phyloP scores from a whole-genome alignment of 2,888 invertebrate genomes.

The Deilephila elpenor region DNA sequence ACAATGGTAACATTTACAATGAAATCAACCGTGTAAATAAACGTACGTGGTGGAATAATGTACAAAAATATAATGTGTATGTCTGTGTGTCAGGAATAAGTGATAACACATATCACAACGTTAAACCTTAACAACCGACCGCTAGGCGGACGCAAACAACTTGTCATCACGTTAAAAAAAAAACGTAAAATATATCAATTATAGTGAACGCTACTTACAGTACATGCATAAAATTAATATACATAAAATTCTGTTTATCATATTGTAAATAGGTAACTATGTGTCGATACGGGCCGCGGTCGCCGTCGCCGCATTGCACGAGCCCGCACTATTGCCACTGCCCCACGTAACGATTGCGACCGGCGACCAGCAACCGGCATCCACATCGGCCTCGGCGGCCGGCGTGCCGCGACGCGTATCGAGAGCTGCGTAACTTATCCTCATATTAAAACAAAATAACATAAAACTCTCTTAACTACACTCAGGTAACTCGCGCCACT shows the following conservation, averaged over 20 bases:
- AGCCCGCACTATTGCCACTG: not conserved
- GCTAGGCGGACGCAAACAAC: constrained; percentile 63
- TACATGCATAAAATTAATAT: constrained; percentile 69
- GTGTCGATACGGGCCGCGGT: constrained; percentile 57
- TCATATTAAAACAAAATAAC: constrained; percentile 62
- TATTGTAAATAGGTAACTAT: constrained; percentile 73
- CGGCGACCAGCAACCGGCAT: not conserved
- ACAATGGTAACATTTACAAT: constrained; percentile 83
- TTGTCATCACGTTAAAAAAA: constrained; percentile 64
- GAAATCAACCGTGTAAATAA: constrained; percentile 69
- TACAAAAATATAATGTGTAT: constrained; percentile 76
- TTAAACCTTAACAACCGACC: constrained; percentile 60
- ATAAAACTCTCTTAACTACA: constrained; percentile 61
- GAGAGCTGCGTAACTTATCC: constrained; percentile 64
- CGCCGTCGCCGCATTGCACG: constrained; percentile 15
- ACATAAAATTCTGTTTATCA: constrained; percentile 57
- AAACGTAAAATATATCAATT: constrained; percentile 47
- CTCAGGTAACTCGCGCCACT: constrained; percentile 71
- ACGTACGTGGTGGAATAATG: constrained; percentile 68
- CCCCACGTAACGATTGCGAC: not conserved
- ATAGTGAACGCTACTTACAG: constrained; percentile 63
- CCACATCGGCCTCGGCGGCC: constrained; percentile 14
- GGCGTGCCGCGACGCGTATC: constrained; percentile 53
- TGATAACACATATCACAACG: constrained; percentile 79
- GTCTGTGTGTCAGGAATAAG: constrained; percentile 69